Evolutionary conservation across 1,140 invertebrate species (phyloP), one percentile per base, ranked within the genome.

Genomic region (Ctenoplectra terminalis): DNA sequence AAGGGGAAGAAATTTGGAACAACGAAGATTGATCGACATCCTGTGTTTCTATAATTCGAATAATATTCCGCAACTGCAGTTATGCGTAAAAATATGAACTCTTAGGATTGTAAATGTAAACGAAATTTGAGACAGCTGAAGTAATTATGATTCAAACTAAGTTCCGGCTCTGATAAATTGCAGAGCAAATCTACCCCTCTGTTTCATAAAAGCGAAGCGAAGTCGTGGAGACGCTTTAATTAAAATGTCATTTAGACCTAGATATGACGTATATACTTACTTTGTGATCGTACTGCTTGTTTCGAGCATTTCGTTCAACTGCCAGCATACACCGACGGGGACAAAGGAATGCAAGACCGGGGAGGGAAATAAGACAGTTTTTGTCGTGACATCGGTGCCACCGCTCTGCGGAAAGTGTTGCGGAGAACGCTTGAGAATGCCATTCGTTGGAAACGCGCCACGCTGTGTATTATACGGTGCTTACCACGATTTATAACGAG

Each of bases 241-340:
- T 74, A 74, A 74, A 74, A 63, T 63, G 26, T 74, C 58, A 50
- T 74, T 63, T 74, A 74, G 23, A 7, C 29, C 40, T 29, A 20
- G 58, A 17, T 26, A 74, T 48, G 72, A 34, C 31, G 58, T 50
- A 43, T 15, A 26, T 23, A 48, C 56, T 61, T 61, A 34, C 71
- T 74, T 37, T 50, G 29, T 0, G 13, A 50, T 63, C 31, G 72
- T 74, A 63, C 13, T 20, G 29, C 43, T 46, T 34, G 71, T 48
- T 61, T 74, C 71, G 11, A 74, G 26, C 23, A 29, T 48, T 74
- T 61, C 20, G 52, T 43, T 31, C 26, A 37, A 58, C 37, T 26
- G 11, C 4, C 23, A 5, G 29, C 17, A 11, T 37, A 63, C 3
- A 31, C n/a, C 6, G 15, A 13, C 23, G 1, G 20, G 9, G 11